These are phyloP conservation scores for Tenthredo amoena DNA, from an alignment of 2,888 invertebrate species.

Conservation along the genomic window DNA sequence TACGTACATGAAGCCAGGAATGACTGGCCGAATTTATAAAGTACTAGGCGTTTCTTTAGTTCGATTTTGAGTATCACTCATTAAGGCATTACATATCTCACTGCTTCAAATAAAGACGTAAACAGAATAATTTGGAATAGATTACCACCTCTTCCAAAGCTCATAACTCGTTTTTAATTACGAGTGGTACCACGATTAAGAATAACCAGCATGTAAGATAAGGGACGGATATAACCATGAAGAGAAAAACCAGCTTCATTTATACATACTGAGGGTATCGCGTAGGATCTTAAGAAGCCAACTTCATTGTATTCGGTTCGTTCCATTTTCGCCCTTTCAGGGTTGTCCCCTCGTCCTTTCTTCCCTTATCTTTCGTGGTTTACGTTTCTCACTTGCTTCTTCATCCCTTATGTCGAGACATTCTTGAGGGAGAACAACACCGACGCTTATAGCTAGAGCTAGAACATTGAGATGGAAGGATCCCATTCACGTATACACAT, in stretches of 20 bases:
- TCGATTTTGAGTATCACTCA: background rate
- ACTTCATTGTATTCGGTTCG: constrained; percentile 31
- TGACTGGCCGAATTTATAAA: background rate
- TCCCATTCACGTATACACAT: background rate
- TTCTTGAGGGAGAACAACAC: background rate
- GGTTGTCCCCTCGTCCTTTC: background rate
- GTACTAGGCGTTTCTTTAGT: background rate
- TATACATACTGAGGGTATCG: background rate
- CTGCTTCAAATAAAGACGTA: background rate
- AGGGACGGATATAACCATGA: background rate
- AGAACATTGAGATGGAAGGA: background rate
- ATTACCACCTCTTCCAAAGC: background rate
- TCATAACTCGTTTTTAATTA: background rate
- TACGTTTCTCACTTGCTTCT: constrained; percentile 13
- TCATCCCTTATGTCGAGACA: constrained; percentile 23
- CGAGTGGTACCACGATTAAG: background rate
- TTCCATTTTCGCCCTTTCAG: background rate
- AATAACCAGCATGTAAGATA: background rate
- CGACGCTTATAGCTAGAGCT: background rate
- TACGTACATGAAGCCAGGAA: background rate
- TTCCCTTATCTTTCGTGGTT: constrained; percentile 35
- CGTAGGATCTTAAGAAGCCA: constrained; percentile 30
- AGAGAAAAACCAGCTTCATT: background rate
- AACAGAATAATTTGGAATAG: background rate
- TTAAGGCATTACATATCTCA: background rate